Conservation (phyloP, 2,113 vertebrate species). For the Cephalopholis sonnerati region DNA sequence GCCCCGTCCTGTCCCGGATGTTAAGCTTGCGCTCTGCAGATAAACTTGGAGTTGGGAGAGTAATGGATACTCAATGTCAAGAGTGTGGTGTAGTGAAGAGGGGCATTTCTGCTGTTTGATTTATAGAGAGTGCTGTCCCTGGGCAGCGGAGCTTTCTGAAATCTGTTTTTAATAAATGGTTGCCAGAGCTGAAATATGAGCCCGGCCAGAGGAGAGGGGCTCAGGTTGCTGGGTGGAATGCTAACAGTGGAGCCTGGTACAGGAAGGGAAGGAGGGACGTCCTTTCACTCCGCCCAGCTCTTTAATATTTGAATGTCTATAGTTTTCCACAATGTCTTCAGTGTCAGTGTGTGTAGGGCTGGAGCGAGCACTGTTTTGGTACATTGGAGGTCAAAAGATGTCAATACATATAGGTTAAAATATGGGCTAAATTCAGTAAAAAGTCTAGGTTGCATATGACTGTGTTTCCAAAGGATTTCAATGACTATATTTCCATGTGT, state of each 20-base stretch:
- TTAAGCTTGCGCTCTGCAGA: conserved; percentile 41
- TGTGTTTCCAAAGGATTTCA: too few species aligned
- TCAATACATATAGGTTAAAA: neutral
- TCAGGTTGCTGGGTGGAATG: conserved; percentile 86
- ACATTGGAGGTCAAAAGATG: neutral
- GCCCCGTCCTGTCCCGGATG: conserved; percentile 25
- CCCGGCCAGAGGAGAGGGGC: conserved; percentile 62
- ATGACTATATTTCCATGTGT: too few species aligned
- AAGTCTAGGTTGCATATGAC: neutral
- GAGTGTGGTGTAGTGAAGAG: conserved; percentile 43
- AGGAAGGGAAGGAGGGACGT: conserved; percentile 54
- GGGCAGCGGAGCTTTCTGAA: conserved; percentile 70
- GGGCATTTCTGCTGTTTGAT: conserved; percentile 73
- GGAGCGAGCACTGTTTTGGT: neutral
- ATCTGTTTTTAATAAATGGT: conserved; percentile 86
- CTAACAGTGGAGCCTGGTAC: conserved; percentile 74
- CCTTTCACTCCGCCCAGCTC: conserved; percentile 30
- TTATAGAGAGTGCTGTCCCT: conserved; percentile 62
- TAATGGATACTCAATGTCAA: conserved; percentile 53
- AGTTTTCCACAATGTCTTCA: conserved; percentile 13
- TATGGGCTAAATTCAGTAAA: neutral
- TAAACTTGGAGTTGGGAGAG: conserved; percentile 41
- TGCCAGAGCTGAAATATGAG: conserved; percentile 85
- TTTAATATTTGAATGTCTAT: conserved; percentile 37
- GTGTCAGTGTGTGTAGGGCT: neutral